A percentile compares a stretch with the other conserved stretches of the same genome.
phyloP scores from a whole-genome alignment of 1,140 invertebrate genomes.

The Drosophila elegans region DNA sequence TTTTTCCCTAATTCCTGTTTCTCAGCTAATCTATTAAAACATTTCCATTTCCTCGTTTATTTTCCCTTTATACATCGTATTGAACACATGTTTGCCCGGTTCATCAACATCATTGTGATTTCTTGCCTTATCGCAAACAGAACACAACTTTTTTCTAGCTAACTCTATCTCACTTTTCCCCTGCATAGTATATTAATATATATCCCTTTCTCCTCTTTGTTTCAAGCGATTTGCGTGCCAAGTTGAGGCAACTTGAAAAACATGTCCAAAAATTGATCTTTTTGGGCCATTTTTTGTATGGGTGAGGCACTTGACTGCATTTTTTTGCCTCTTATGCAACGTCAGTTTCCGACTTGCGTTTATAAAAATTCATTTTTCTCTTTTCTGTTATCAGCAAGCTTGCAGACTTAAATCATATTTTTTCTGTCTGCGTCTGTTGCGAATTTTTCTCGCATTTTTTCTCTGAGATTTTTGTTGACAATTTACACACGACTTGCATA shows the following conservation, averaged over 20 bases:
- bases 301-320: conserved; percentile 43
- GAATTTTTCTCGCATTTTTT: conserved; percentile 14
- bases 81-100: conserved; percentile 16
- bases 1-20: neutral
- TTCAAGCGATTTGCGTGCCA: conserved; percentile 39
- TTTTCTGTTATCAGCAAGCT: conserved; percentile 33
- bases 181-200: neutral
- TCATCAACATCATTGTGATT: neutral
- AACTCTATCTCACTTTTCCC: neutral
- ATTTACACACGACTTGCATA: conserved; percentile 14
- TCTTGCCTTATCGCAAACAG: conserved; percentile 20
- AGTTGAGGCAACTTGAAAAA: conserved; percentile 38
- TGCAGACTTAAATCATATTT: conserved; percentile 17
- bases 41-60: conserved; percentile 30
- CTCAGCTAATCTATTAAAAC: conserved; percentile 14
- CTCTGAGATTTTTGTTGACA: conserved; percentile 14
- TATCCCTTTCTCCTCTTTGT: neutral
- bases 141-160: neutral
- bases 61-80: conserved; percentile 2
- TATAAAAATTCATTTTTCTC: conserved; percentile 10
- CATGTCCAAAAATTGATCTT: conserved; percentile 50
- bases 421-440: conserved; percentile 30
- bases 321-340: conserved; percentile 40
- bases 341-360: conserved; percentile 31
- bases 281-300: conserved; percentile 23